phyloP scores from a whole-genome alignment of 2,797 vertebrate genomes.

The Macroramphosus scolopax region DNA sequence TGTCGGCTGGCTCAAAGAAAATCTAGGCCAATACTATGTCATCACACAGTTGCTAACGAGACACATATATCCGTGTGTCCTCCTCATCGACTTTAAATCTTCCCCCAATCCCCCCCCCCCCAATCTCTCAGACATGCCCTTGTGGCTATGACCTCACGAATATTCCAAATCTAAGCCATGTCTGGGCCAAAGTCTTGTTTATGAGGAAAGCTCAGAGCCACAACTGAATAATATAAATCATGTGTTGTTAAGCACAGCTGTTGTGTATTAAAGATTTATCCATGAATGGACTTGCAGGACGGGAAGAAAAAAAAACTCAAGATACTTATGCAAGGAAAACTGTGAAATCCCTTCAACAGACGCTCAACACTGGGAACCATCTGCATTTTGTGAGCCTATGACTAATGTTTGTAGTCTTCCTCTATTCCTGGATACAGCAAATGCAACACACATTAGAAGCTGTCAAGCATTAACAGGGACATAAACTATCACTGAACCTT shows the following conservation, averaged over 20 bases:
- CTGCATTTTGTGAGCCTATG: constrained; percentile 9
- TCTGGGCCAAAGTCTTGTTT: constrained; percentile 37
- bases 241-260: constrained; percentile 45
- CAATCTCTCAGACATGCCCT: constrained; percentile 44
- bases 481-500: constrained; percentile 6
- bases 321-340: not conserved
- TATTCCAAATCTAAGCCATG: constrained; percentile 28
- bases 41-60: constrained; percentile 23
- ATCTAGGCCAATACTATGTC: not conserved
- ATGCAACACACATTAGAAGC: not conserved
- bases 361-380: constrained; percentile 8
- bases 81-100: constrained; percentile 38
- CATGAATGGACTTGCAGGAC: constrained; percentile 5
- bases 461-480: constrained; percentile 5
- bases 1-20: constrained; percentile 18
- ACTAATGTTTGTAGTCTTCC: not conserved
- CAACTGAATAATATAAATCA: constrained; percentile 32
- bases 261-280: constrained; percentile 35
- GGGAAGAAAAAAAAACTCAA: not conserved
- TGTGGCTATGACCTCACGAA: constrained; percentile 26
- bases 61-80: constrained; percentile 21
- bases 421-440: constrained; percentile 6
- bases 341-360: constrained; percentile 11
- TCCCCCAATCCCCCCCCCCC: too few species aligned
- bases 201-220: constrained; percentile 25